Evolutionary conservation across 1,140 invertebrate species (phyloP).

Genomic region (Zaprionus kolodkinae): DNA sequence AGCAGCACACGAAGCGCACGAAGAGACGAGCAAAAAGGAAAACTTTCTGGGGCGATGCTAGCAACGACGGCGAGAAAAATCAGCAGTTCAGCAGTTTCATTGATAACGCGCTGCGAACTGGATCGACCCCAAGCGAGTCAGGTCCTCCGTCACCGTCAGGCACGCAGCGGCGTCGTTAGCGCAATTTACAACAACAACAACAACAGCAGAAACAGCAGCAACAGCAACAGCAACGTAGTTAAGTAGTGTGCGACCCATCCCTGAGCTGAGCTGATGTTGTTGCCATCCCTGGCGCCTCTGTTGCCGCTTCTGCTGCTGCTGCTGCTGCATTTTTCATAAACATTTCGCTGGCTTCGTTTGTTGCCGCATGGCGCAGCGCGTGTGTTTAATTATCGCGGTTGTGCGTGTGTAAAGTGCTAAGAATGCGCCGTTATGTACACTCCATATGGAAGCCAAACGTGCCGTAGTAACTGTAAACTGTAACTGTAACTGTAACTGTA

Average conservation of each 20-base stretch:
- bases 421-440: not conserved
- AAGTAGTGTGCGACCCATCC: conserved; percentile 3
- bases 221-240: not conserved
- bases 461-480: not conserved
- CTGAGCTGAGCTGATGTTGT: conserved; percentile 1
- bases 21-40: conserved; percentile 27
- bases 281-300: not conserved
- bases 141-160: conserved; percentile 2
- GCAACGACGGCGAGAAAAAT: conserved; percentile 77
- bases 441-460: not conserved
- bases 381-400: conserved; percentile 6
- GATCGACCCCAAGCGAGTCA: conserved; percentile 53
- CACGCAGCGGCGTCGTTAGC: conserved; percentile 26
- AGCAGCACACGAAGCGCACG: conserved; percentile 9
- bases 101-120: conserved; percentile 78
- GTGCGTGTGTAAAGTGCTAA: conserved; percentile 5
- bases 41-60: conserved; percentile 71
- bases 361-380: not conserved
- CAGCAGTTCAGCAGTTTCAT: conserved; percentile 72
- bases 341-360: conserved; percentile 19
- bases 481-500: not conserved
- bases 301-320: not conserved
- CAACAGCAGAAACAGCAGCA: conserved; percentile 4
- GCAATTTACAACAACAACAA: conserved; percentile 31
- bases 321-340: conserved; percentile 47